Evolutionary conservation across 1,140 invertebrate genomes (phyloP).

Genomic region (Capitella teleta): DNA sequence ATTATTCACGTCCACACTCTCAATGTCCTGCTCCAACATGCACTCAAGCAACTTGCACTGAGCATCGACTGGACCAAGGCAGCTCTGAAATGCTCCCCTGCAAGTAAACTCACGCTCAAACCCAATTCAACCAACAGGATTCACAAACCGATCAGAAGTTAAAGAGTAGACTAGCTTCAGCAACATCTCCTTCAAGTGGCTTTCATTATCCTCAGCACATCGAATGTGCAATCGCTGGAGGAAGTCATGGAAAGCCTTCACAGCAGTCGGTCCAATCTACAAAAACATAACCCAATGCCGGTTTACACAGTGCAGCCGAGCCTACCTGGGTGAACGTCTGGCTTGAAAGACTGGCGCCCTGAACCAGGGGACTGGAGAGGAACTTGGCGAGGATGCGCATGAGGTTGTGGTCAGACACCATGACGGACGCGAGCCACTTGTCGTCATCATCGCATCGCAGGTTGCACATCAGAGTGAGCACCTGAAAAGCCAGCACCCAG

Average conservation of each 20-base stretch:
- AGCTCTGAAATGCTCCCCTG: slow-evolving; percentile 56
- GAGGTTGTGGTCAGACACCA: slow-evolving; percentile 58
- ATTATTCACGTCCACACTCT: slow-evolving; percentile 55
- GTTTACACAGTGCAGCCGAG: not conserved
- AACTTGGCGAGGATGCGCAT: slow-evolving; percentile 61
- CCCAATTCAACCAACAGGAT: no score
- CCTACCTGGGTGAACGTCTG: not conserved
- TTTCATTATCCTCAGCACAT: slow-evolving; percentile 53
- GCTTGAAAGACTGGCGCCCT: slow-evolving; percentile 15
- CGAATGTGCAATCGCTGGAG: slow-evolving; percentile 57
- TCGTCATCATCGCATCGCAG: slow-evolving; percentile 11
- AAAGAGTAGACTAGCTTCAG: slow-evolving; percentile 60
- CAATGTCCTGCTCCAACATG: slow-evolving; percentile 54
- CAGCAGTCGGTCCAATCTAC: slow-evolving; percentile 67
- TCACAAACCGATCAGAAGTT: slow-evolving; percentile 26
- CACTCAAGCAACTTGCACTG: slow-evolving; percentile 62
- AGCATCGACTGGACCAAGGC: slow-evolving; percentile 68
- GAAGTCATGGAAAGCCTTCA: slow-evolving; percentile 60
- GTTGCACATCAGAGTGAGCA: slow-evolving; percentile 42
- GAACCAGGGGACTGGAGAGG: slow-evolving; percentile 50
- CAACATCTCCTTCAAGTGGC: slow-evolving; percentile 56
- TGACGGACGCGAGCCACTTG: slow-evolving; percentile 46
- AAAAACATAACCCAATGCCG: slow-evolving; percentile 7
- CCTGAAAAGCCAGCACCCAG: slow-evolving; percentile 62
- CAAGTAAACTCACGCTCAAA: no score